Evolutionary conservation across 2,113 vertebrate species (phyloP).

Genomic region (Hemibagrus wyckioides): DNA sequence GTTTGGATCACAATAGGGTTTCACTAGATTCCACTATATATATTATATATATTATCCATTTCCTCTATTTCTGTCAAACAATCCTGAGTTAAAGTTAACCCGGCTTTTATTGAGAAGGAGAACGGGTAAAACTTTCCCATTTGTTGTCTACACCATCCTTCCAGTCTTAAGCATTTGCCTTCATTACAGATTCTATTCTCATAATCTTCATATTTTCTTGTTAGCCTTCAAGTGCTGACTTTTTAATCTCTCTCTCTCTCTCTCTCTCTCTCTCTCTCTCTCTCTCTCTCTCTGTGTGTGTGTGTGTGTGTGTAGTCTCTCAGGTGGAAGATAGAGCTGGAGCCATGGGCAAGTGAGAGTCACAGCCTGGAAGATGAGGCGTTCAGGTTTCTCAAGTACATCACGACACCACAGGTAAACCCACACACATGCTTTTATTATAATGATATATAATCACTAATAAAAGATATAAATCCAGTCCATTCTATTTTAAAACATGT

Average conservation of each 20-base stretch:
- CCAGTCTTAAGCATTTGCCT: no score
- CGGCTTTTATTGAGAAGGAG: no score
- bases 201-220: not conserved
- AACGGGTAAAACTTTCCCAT: no score
- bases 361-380: conserved; percentile 86
- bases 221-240: not conserved
- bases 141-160: no score
- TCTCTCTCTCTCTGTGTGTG: conserved; percentile 4
- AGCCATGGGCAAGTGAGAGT: conserved; percentile 84
- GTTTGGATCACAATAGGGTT: no score
- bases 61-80: not conserved
- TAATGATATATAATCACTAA: not conserved
- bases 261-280: conserved; percentile 18
- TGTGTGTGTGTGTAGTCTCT: conserved; percentile 66
- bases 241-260: conserved; percentile 1
- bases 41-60: no score
- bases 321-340: conserved; percentile 86
- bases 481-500: not conserved
- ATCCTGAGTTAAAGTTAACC: not conserved
- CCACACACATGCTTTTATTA: conserved; percentile 8
- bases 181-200: not conserved
- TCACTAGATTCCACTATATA: no score
- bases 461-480: not conserved
- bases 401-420: conserved; percentile 85
- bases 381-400: conserved; percentile 85